Evolutionary conservation across 2,113 vertebrate genomes (phyloP), one percentile per base, ranked within the genome.

Genomic region (Theristicus caerulescens): DNA sequence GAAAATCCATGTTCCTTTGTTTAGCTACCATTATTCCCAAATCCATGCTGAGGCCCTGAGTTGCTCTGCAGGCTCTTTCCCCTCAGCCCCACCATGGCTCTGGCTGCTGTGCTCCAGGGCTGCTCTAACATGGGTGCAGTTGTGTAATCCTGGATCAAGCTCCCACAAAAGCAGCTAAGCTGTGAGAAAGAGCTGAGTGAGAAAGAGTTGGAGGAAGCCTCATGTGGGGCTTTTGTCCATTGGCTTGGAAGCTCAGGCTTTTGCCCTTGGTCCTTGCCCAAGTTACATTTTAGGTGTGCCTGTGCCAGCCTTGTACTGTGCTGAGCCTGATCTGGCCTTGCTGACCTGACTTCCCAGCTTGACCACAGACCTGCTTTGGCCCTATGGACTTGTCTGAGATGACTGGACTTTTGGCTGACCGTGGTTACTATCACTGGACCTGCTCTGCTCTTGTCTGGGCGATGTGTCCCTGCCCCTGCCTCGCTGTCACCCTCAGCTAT

Each of bases 371-470:
- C 61, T 67, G 12, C 15, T 54, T 57, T 65, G 55, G n/a, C 15
- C 38, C 57, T 67, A 3, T 25, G 57, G 42, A 55, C 47, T 79
- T 67, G 21, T 57, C 62, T 89, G 64, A 70, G 59, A 32, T 44
- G 34, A 1, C 5, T 13, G 40, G 62, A 40, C 32, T 77, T 88
- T 57, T 61, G 65, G 26, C 55, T 78, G 76, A 36, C 16, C 1
- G 0, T 26, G 22, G 51, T 57, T 81, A 8, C 31, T 58, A 0
- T 31, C 3, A 1, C 25, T 73, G 77, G 40, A 14, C 52, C 3
- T 18, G 11, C 29, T 77, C 67, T 83, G 46, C 22, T 70, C 13
- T 49, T 72, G 5, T 11, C 17, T 61, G 62, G 58, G 26, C 10
- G 17, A 3, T 46, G 34, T 9, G 66, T 49, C 36, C 71, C 67